Conservation (phyloP, 2,888 invertebrate species). For the Nephrocerus scutellatus region DNA sequence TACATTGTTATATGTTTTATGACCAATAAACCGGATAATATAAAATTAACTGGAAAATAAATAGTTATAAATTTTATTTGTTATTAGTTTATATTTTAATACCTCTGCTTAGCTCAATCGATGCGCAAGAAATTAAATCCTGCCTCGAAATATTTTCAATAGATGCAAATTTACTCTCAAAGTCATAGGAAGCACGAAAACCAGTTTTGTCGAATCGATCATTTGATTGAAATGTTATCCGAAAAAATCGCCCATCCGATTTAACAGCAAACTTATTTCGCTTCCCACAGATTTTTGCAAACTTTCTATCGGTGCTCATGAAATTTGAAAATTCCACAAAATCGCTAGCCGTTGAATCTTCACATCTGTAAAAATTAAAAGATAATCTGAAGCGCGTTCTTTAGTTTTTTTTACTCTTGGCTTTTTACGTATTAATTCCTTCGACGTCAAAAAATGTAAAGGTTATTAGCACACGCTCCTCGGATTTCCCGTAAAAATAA, state of each 20-base stretch:
- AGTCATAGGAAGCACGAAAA: conserved; percentile 87
- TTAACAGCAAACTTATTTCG: conserved; percentile 64
- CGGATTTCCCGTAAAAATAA: conserved; percentile 74
- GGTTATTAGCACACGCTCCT: conserved; percentile 73
- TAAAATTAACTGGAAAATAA: too few relatives aligned
- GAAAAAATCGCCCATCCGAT: conserved; percentile 88
- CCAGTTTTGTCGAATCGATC: conserved; percentile 89
- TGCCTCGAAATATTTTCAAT: conserved; percentile 35
- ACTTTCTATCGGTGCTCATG: conserved; percentile 82
- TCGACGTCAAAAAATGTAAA: conserved; percentile 92
- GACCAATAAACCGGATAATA: too few relatives aligned
- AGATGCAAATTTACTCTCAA: conserved; percentile 57
- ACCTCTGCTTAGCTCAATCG: too few relatives aligned
- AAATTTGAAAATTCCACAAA: conserved; percentile 96
- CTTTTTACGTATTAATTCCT: conserved; percentile 84
- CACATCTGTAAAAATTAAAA: conserved; percentile 59
- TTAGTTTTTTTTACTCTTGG: neutral
- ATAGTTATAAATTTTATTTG: too few relatives aligned
- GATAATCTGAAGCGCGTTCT: neutral
- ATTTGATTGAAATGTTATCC: conserved; percentile 91
- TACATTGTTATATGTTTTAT: too few relatives aligned
- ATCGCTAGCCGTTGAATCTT: conserved; percentile 85
- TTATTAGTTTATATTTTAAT: too few relatives aligned
- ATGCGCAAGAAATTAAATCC: conserved; percentile 33
- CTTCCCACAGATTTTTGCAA: conserved; percentile 77